Percentiles rank a stretch among this genome's conserved stretches.
Evolutionary conservation across 2,888 invertebrate species (phyloP).

Genomic region (Eristalis arbustorum): DNA sequence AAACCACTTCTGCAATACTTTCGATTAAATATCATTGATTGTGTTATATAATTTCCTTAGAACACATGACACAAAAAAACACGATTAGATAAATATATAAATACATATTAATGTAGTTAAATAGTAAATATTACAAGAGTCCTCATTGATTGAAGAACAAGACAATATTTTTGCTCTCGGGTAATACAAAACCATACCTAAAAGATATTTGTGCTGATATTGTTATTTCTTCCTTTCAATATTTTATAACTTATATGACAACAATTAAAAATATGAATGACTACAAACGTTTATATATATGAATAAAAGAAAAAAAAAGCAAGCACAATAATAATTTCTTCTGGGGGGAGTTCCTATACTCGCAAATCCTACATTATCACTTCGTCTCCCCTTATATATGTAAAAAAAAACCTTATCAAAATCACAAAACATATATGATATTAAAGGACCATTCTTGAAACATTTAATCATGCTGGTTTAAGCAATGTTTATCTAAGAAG

Average conservation of each 20-base stretch:
- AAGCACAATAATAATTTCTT: neutral
- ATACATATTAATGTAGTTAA: constrained; percentile 19
- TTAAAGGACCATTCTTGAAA: constrained; percentile 58
- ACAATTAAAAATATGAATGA: constrained; percentile 67
- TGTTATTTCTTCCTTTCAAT: constrained; percentile 20
- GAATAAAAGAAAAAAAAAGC: neutral
- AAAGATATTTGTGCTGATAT: constrained; percentile 63
- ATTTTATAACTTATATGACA: constrained; percentile 55
- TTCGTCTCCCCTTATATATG: neutral
- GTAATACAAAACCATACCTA: constrained; percentile 51
- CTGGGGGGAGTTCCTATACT: constrained; percentile 5
- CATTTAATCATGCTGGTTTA: constrained; percentile 8
- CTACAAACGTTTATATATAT: constrained; percentile 56
- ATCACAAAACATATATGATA: constrained; percentile 10
- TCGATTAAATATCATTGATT: neutral
- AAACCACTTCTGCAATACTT: neutral
- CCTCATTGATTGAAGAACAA: neutral
- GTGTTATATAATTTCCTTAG: neutral
- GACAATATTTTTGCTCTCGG: constrained; percentile 22
- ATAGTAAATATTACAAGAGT: constrained; percentile 1
- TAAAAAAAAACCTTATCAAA: constrained; percentile 15
- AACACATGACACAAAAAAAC: constrained; percentile 62
- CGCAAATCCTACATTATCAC: constrained; percentile 36
- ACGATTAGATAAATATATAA: constrained; percentile 40
- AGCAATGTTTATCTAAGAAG: constrained; percentile 15